These are phyloP conservation scores for Lampris megalopsis DNA, from an alignment of 2,113 vertebrate species.

Conservation along the genomic window DNA sequence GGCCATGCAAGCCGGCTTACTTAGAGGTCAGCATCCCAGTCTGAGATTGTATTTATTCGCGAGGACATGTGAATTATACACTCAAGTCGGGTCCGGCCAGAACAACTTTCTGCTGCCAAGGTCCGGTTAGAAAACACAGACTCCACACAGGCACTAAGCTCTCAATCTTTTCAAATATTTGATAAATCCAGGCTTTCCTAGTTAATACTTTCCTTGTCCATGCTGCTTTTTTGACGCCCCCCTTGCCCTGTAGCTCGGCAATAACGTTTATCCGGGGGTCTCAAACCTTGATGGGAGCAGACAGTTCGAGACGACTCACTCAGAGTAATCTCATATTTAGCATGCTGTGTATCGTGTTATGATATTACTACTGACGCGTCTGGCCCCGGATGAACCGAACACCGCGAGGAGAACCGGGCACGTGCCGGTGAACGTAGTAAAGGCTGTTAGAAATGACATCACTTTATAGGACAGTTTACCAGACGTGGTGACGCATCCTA, in stretches of 20 bases:
- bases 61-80: slow-evolving; percentile 48
- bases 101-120: not conserved
- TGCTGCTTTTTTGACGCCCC: slow-evolving; percentile 24
- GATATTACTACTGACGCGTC: too few species aligned
- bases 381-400: too few species aligned
- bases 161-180: slow-evolving; percentile 58
- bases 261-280: not conserved
- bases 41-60: slow-evolving; percentile 34
- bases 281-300: slow-evolving; percentile 10
- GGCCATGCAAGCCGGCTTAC: slow-evolving; percentile 10
- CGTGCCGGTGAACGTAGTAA: too few species aligned
- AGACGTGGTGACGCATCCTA: too few species aligned
- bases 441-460: too few species aligned
- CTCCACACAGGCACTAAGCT: slow-evolving; percentile 18
- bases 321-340: too few species aligned
- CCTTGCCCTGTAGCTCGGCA: not conserved
- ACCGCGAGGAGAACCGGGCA: too few species aligned
- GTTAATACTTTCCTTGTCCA: slow-evolving; percentile 45
- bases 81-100: slow-evolving; percentile 1
- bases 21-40: slow-evolving; percentile 16
- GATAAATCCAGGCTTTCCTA: slow-evolving; percentile 67
- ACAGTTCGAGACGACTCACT: too few species aligned
- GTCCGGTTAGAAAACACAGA: slow-evolving; percentile 47
- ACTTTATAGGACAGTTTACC: too few species aligned
- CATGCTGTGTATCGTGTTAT: too few species aligned